These are phyloP conservation scores for Mustelus asterias DNA, from an alignment of 2,113 vertebrate genomes.

Conservation along the genomic window DNA sequence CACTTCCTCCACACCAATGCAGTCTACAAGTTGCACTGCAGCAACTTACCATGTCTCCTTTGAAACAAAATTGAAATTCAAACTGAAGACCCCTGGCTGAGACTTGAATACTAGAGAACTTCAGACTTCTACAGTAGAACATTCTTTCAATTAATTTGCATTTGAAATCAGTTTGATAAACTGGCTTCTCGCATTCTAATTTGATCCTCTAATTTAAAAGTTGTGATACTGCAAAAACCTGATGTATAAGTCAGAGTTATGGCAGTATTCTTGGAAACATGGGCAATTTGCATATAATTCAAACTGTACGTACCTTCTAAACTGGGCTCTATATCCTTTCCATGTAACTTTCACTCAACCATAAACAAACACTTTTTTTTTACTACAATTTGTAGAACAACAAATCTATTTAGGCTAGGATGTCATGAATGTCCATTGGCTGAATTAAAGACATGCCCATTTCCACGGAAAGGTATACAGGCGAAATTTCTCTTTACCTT, in stretches of 20 bases:
- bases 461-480: background rate
- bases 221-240: background rate
- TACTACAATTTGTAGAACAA: background rate
- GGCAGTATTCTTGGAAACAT: background rate
- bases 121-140: background rate
- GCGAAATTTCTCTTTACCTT: slow-evolving; percentile 66
- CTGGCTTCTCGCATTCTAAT: background rate
- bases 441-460: background rate
- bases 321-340: background rate
- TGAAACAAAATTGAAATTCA: background rate
- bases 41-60: background rate
- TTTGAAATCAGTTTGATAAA: slow-evolving; percentile 17
- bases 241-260: background rate
- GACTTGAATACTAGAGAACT: background rate
- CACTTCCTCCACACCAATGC: too few relatives aligned
- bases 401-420: background rate
- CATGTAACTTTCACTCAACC: background rate
- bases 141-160: background rate
- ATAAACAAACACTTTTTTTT: background rate
- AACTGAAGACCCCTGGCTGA: background rate
- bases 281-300: background rate
- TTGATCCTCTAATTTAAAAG: background rate
- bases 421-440: background rate
- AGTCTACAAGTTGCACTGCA: too few relatives aligned
- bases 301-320: background rate